Conservation (phyloP, 1,140 invertebrate genomes). For the Sitophilus oryzae region DNA sequence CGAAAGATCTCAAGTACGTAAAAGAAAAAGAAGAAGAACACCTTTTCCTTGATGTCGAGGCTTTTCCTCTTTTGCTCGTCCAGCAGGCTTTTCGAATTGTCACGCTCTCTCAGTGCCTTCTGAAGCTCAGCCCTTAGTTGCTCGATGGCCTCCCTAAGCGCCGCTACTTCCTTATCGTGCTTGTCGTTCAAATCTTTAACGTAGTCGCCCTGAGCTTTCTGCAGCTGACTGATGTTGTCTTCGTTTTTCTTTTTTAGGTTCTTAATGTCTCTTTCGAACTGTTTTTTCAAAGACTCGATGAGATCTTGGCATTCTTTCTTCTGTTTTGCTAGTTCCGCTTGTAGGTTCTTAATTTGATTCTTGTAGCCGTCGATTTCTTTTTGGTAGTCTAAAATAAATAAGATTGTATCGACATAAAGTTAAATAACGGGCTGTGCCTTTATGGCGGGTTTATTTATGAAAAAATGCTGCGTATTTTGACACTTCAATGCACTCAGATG, state of each 20-base stretch:
- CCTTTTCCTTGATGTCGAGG: constrained; percentile 25
- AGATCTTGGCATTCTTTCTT: constrained; percentile 31
- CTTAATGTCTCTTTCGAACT: constrained; percentile 31
- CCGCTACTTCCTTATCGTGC: constrained; percentile 27
- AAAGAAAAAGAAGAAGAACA: no score
- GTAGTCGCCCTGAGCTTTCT: constrained; percentile 29
- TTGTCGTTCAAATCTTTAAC: constrained; percentile 22
- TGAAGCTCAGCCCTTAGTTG: constrained; percentile 15
- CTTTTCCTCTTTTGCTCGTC: constrained; percentile 23
- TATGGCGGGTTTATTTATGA: no score
- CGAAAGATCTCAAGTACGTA: no score
- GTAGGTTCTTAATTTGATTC: constrained; percentile 15
- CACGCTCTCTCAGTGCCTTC: constrained; percentile 1
- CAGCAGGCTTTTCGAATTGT: constrained; percentile 13
- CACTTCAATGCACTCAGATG: no score
- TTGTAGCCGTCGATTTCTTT: constrained; percentile 1
- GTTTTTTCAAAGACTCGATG: constrained; percentile 26
- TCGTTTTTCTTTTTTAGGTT: constrained; percentile 28
- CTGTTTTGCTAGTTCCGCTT: constrained; percentile 23
- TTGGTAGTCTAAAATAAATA: background rate
- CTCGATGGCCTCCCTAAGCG: constrained; percentile 22
- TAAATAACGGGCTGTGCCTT: no score
- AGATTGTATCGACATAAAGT: no score
- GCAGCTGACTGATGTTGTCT: constrained; percentile 29
- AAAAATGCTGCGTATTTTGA: no score